phyloP scores from a whole-genome alignment of 2,113 vertebrate species.

The Bambusicola thoracicus region DNA sequence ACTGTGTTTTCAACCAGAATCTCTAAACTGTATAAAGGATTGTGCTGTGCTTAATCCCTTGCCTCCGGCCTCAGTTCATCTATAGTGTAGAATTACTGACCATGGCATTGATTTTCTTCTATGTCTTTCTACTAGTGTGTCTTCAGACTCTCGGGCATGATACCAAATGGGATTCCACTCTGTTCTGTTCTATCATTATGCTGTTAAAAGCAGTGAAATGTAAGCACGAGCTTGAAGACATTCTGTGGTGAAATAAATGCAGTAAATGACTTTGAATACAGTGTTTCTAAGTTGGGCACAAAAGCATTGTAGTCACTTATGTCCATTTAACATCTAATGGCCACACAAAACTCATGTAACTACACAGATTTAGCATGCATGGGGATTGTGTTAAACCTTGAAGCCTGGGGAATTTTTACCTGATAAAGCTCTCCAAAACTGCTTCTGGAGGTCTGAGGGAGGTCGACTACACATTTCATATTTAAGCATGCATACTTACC shows the following conservation, averaged over 20 bases:
- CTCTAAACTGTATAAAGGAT: not conserved
- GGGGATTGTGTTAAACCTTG: not conserved
- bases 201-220: not conserved
- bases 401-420: not conserved
- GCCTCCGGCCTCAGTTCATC: conserved; percentile 51
- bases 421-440: not conserved
- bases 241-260: not conserved
- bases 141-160: conserved; percentile 1
- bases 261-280: not conserved
- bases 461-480: not conserved
- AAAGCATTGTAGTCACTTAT: not conserved
- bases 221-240: not conserved
- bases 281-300: not conserved
- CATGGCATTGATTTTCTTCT: conserved; percentile 27
- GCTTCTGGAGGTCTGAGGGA: not conserved
- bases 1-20: not conserved
- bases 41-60: conserved; percentile 29
- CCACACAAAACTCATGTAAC: not conserved
- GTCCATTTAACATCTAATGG: not conserved
- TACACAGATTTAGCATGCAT: not conserved
- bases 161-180: not conserved
- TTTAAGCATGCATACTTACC: not conserved
- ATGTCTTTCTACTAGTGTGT: not conserved
- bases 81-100: not conserved
- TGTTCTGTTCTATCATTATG: not conserved